phyloP scores from a whole-genome alignment of 1,140 invertebrate species.

The Maconellicoccus hirsutus region DNA sequence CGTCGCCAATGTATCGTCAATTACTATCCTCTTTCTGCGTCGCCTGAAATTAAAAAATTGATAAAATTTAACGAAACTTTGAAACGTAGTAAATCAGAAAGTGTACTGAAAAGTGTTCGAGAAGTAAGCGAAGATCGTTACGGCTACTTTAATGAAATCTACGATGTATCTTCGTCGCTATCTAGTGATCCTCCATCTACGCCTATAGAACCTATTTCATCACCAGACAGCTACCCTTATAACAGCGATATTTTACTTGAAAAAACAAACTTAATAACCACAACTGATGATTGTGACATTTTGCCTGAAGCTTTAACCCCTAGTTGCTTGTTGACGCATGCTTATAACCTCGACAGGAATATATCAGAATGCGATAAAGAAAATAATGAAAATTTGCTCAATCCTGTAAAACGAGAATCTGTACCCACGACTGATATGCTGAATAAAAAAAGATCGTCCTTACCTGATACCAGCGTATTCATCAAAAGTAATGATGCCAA shows the following conservation, averaged over 20 bases:
- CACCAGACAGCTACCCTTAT: too few species aligned
- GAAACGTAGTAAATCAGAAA: background rate
- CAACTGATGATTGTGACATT: constrained; percentile 6
- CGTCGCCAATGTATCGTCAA: background rate
- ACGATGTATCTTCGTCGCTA: background rate
- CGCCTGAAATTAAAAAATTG: background rate
- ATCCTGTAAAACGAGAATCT: background rate
- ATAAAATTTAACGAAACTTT: background rate
- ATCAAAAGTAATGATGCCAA: background rate
- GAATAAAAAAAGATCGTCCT: background rate
- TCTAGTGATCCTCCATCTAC: background rate
- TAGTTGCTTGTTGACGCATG: constrained; percentile 15
- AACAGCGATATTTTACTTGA: too few species aligned
- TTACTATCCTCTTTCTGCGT: background rate
- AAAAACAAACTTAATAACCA: too few species aligned
- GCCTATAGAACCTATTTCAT: background rate
- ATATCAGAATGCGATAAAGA: constrained; percentile 6
- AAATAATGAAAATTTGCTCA: background rate
- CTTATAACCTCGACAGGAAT: constrained; percentile 13
- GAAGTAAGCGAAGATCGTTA: background rate
- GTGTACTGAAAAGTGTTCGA: background rate
- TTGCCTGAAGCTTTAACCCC: constrained; percentile 15
- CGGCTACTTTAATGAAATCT: background rate
- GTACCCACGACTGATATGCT: background rate
- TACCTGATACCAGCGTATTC: background rate